Base-by-base conservation (phyloP, 2,113 vertebrate genomes). In the Phasianus colchicus region DNA sequence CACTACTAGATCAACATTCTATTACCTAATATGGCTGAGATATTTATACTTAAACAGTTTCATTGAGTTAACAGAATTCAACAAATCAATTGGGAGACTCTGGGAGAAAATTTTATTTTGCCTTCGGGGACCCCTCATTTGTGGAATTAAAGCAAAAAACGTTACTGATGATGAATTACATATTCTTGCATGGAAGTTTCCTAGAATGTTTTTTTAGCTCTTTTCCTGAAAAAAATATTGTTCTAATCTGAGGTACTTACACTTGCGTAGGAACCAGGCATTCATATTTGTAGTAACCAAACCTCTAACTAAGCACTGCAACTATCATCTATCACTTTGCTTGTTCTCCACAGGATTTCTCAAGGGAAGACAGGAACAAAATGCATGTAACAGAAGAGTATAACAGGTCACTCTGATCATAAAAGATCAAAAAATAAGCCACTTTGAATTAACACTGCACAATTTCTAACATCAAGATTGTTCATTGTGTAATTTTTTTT, bases 371-470 rank as follows among this genome's bases (percentile, higher is more conserved):
- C 12, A 61, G 8, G 11, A 86, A 83, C 17, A 63, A 89, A 79
- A 38, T 20, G 3, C 0, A 0, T 32, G 21, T 22, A 54, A 60
- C 3, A 34, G 74, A 66, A 7, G 34, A 42, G 43, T 11, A 18
- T 16, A 43, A 17, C 61, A 71, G 38, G 38, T 24, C 20, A n/a
- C 22, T 61, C 11, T 14, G 38, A 30, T 50, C 9, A 43, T 14
- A 34, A 72, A 77, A 55, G 11, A 48, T 25, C 0, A 55, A 54
- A 42, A 40, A 32, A 2, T 34, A 42, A 47, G 30, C 11, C 18
- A 34, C 43, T 55, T 71, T 80, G 25, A 84, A 76, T n/a, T 60
- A 80, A 55, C 14, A 32, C 16, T 65, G 64, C 21, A 60, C 6
- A 9, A 7, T 61, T 27, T 22, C 50, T 60, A 27, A 16, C 4